Evolutionary conservation across 2,888 invertebrate genomes (phyloP), one percentile per base, ranked within the genome.

Genomic region (Lasiommata megera): DNA sequence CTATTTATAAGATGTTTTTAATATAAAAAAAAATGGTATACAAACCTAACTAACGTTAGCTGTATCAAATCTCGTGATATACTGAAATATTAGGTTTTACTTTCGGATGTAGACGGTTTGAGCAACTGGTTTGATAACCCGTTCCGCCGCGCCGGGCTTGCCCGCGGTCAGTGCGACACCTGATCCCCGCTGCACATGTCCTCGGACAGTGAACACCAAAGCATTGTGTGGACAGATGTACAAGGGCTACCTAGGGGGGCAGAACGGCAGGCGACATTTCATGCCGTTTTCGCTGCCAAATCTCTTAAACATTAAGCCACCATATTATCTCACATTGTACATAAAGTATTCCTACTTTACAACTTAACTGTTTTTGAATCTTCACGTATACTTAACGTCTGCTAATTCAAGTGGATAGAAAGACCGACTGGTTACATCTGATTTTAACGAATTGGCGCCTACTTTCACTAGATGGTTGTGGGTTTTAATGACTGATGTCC

Each of bases 111-210:
- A 67, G 67, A 56, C 60, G 69, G 61, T 63, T 71, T 63, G 66
- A 68, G 58, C 71, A 72, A 73, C 75, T 74, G 74, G 76, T 77
- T 79, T 74, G 66, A 66, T 72, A 82, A 87, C 86, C 76, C 76
- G 86, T 88, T 79, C 69, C 68, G 74, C 70, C 70, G 71, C 68
- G 74, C 70, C 70, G 71, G 77, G 79, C 78, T 82, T 80, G 82
- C 65, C 81, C 81, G 78, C 86, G 85, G 88, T 82, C 85, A 83
- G 79, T 78, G 77, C 81, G 85, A 88, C 88, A 89, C 87, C 88
- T 88, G 89, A 89, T 86, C 84, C 79, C 67, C 67, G 67, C 69
- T 76, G 75, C 85, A 83, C 80, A 84, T 83, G 85, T 74, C 79
- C 71, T 69, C 68, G 53, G 29, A 54, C 60, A 31, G 34, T 51